Percentiles rank a stretch among this genome's conserved stretches.
phyloP scores from a whole-genome alignment of 2,113 vertebrate species.

The Cnemophilus loriae region DNA sequence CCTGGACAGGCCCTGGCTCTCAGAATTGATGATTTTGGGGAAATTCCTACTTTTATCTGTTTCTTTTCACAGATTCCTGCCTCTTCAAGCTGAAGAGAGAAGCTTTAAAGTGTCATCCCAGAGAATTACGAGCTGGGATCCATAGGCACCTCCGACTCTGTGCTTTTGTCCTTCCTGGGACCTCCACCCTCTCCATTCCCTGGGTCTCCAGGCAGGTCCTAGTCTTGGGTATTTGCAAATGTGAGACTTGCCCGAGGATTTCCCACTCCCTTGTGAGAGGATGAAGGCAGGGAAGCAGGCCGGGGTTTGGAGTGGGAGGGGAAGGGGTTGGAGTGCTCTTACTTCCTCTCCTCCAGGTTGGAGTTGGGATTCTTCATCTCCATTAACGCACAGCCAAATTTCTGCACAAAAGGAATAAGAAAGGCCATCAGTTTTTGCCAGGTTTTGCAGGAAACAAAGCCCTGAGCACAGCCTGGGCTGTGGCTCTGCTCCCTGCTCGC shows the following conservation, averaged over 20 bases:
- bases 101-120: background rate
- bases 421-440: background rate
- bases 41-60: background rate
- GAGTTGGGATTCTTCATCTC: slow-evolving; percentile 95
- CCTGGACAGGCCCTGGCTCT: background rate
- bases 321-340: slow-evolving; percentile 44
- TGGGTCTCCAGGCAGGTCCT: background rate
- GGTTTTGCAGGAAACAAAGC: background rate
- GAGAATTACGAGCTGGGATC: background rate
- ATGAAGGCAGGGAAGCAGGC: background rate
- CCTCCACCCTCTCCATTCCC: background rate
- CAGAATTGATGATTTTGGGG: accelerated
- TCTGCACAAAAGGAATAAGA: slow-evolving; percentile 66
- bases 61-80: background rate
- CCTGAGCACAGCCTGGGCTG: background rate
- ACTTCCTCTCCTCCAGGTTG: slow-evolving; percentile 90
- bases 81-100: background rate
- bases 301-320: background rate
- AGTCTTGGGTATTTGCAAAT: background rate
- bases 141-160: background rate
- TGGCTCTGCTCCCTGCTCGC: background rate
- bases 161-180: background rate
- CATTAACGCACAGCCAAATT: slow-evolving; percentile 93
- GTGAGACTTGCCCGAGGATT: background rate
- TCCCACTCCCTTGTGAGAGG: background rate